Evolutionary conservation across 2,113 vertebrate genomes (phyloP), one percentile per base, ranked within the genome.

Genomic region (Piprites chloris): DNA sequence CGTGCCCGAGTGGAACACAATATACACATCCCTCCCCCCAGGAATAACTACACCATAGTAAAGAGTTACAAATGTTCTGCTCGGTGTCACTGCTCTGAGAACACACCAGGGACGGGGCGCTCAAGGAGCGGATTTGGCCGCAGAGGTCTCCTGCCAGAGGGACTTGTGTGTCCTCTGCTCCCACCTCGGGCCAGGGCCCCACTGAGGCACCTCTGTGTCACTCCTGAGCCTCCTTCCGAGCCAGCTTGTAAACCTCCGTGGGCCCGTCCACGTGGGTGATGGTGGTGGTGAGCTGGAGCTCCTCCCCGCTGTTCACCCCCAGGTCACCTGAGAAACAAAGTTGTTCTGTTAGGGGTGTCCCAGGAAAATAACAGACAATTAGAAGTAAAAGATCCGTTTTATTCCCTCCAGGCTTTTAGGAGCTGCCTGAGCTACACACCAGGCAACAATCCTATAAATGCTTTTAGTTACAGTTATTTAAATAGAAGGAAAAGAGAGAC

Each of bases 251-350:
- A 84, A 99, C 97, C 97, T 99, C 98, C 1, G 99, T 99, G 24
- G 99, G 99, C 26, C 99, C 99, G 0, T 99, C 99, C 52, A 98
- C 98, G 3, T 99, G 99, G 44, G 99, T 99, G 97, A 99, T 99
- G 32, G 99, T 99, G 80, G 99, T 99, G 75, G 99, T 99, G 85
- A 99, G 98, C 97, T 99, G 99, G 32, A 98, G 98, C 94, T 99
- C 99, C 68, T 99, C 99, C 6, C 98, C 99, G 1, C 98, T 99
- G 97, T 97, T 99, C 28, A 98, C 97, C 16, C 98, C 98, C 19
- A 98, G 96, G 87, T 98, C 98, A 35, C 98, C 98, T 99, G 96
- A 39, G 96, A 95, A 66, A 86, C 63, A 49, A 67, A 58, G 23
- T 17, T 3, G 3, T 5, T 41, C 28, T 5, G 2, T 97, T 56